Conservation (phyloP, 2,113 vertebrate species). For the Saccopteryx leptura region DNA sequence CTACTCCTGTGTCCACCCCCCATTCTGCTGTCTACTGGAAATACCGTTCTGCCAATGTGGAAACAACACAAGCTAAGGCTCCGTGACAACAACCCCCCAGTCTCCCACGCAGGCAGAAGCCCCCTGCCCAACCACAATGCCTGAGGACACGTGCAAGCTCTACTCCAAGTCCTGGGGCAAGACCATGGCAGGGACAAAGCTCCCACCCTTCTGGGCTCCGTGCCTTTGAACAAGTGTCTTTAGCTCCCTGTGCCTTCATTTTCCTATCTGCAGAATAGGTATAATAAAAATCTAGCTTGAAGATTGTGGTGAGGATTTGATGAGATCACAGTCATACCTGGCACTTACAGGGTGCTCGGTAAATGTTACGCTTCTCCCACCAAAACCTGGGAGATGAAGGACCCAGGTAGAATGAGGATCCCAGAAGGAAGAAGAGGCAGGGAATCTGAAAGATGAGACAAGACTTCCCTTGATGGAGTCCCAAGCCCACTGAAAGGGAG, state of each 20-base stretch:
- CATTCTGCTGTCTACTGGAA: not conserved
- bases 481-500: not conserved
- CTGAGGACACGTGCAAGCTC: not conserved
- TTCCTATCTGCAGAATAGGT: not conserved
- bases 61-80: not conserved
- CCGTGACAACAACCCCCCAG: rapidly evolving
- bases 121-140: not conserved
- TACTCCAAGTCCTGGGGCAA: not conserved
- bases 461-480: not conserved
- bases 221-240: not conserved
- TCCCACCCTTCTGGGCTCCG: not conserved
- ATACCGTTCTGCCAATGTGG: not conserved
- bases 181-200: not conserved
- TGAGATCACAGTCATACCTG: not conserved
- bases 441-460: not conserved
- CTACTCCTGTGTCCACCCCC: not conserved
- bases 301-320: not conserved
- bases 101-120: not conserved
- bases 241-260: not conserved
- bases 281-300: not conserved
- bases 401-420: too few species aligned
- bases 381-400: not conserved
- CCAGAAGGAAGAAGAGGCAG: not conserved
- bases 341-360: not conserved
- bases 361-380: not conserved